phyloP scores from a whole-genome alignment of 2,888 invertebrate species.

The Drosophila pullipes region DNA sequence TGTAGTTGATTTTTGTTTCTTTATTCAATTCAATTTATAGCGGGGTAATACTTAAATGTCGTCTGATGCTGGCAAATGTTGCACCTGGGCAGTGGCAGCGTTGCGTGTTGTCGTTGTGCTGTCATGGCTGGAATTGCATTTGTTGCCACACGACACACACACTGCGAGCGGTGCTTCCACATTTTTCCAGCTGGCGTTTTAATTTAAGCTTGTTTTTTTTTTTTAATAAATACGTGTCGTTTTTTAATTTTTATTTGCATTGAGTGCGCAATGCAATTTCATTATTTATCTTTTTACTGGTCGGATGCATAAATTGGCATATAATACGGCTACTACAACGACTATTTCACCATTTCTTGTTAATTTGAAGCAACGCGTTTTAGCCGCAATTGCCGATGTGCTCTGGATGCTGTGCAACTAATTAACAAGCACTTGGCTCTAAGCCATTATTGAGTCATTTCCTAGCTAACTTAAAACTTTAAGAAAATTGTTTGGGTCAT shows the following conservation, averaged over 20 bases:
- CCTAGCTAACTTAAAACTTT: constrained; percentile 56
- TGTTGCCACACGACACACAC: constrained; percentile 40
- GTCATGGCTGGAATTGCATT: constrained; percentile 64
- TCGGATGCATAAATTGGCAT: constrained; percentile 25
- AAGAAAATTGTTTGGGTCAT: constrained; percentile 39
- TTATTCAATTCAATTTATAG: constrained; percentile 34
- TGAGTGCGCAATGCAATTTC: constrained; percentile 60
- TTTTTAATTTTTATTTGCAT: constrained; percentile 44
- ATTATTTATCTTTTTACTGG: constrained; percentile 44
- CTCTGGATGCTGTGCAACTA: constrained; percentile 13
- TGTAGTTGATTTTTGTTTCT: neutral
- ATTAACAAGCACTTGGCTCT: constrained; percentile 30
- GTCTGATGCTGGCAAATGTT: neutral
- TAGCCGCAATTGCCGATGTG: constrained; percentile 31
- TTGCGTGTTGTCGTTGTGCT: constrained; percentile 56
- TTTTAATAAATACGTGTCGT: constrained; percentile 5
- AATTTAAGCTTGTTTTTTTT: constrained; percentile 51
- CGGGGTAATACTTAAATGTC: constrained; percentile 12
- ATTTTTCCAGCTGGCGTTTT: constrained; percentile 60
- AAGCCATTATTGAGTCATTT: constrained; percentile 48
- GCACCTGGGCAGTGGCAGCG: constrained; percentile 41
- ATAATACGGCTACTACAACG: constrained; percentile 15
- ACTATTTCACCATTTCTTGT: constrained; percentile 52
- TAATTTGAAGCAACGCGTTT: constrained; percentile 41
- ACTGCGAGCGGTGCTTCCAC: constrained; percentile 51